Conservation (phyloP, 2,797 vertebrate species). For the Vultur gryphus region DNA sequence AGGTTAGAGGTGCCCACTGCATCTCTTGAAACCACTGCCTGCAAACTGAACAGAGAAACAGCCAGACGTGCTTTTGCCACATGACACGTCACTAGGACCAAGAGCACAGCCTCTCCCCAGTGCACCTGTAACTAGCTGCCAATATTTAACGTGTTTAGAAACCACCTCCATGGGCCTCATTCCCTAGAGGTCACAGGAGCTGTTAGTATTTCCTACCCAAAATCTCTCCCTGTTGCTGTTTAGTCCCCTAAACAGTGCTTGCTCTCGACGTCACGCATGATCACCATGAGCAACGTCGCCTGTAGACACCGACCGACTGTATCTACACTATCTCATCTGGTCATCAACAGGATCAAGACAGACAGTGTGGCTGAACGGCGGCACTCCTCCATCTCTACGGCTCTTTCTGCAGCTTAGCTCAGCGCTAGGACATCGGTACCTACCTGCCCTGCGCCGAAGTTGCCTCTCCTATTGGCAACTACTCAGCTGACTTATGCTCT, state of each 20-base stretch:
- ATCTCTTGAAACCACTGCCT: not conserved
- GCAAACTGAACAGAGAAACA: not conserved
- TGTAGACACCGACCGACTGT: not conserved
- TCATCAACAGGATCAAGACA: too few relatives aligned
- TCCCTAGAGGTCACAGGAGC: not conserved
- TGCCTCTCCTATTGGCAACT: not conserved
- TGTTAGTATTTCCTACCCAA: not conserved
- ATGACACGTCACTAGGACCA: not conserved
- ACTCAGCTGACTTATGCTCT: not conserved
- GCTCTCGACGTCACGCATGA: accelerated
- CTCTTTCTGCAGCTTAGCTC: not conserved
- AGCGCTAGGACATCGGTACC: accelerated
- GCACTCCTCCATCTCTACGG: not conserved
- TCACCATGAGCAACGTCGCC: not conserved
- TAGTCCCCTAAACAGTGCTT: not conserved
- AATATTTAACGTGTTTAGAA: not conserved
- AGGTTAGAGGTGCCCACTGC: not conserved
- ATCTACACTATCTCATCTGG: too few relatives aligned
- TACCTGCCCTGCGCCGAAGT: not conserved
- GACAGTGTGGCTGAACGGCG: accelerated
- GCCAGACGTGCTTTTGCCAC: not conserved
- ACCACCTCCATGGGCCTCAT: not conserved
- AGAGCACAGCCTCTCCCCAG: not conserved
- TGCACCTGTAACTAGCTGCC: not conserved
- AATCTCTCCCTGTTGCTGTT: not conserved